phyloP scores from a whole-genome alignment of 2,888 invertebrate genomes.

The Griposia aprilina region DNA sequence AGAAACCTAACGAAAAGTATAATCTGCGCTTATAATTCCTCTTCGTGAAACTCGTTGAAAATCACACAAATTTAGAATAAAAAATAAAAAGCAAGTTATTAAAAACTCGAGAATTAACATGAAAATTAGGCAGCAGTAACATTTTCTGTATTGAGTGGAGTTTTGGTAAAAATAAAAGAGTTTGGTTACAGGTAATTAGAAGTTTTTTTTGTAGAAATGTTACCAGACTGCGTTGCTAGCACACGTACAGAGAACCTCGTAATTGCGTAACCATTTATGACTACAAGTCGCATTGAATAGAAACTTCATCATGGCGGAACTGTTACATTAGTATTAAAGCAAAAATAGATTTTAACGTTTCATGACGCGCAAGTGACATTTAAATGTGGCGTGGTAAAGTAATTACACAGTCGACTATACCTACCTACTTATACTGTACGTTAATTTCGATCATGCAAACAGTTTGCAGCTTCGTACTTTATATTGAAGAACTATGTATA shows the following conservation, averaged over 20 bases:
- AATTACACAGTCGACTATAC: no score
- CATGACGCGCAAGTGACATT: no score
- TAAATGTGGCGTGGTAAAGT: no score
- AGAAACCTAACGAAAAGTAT: slow-evolving; percentile 48
- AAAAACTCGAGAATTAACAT: slow-evolving; percentile 17
- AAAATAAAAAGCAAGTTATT: slow-evolving; percentile 28
- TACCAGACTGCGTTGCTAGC: not conserved
- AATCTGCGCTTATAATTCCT: slow-evolving; percentile 41
- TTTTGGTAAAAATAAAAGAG: slow-evolving; percentile 9
- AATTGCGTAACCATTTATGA: no score
- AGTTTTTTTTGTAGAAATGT: not conserved
- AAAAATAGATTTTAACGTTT: no score
- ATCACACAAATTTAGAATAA: slow-evolving; percentile 27
- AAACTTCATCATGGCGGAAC: no score
- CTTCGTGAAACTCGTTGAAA: slow-evolving; percentile 40
- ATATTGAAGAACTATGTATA: not conserved
- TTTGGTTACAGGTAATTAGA: not conserved
- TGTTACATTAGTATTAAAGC: no score
- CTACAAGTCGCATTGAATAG: no score
- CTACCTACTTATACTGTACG: not conserved
- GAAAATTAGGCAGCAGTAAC: slow-evolving; percentile 10
- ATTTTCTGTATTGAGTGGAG: slow-evolving; percentile 21
- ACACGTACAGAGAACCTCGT: not conserved
- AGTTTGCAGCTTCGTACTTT: not conserved
- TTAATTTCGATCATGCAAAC: not conserved